A percentile compares a stretch with the other conserved stretches of the same genome.
Evolutionary conservation across 2,113 vertebrate genomes (phyloP).

Genomic region (Phalacrocorax aristotelis): DNA sequence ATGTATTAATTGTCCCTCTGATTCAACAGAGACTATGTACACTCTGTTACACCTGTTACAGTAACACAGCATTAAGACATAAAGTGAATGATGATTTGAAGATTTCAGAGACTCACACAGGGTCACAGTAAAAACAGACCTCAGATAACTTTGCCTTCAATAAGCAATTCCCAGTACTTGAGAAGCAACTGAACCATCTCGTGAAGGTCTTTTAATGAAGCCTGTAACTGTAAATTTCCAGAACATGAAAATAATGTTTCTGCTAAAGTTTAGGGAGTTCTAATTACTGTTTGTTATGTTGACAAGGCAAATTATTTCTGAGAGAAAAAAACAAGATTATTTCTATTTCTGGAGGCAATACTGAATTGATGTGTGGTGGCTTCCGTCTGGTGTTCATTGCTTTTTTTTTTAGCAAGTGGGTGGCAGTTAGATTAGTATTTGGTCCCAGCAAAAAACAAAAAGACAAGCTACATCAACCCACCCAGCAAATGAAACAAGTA

Average conservation of each 20-base stretch:
- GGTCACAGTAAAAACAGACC: not conserved
- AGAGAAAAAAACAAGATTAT: not conserved
- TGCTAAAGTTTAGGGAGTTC: not conserved
- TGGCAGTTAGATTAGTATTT: not conserved
- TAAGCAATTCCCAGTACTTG: not conserved
- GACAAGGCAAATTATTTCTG: not conserved
- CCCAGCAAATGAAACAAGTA: not conserved
- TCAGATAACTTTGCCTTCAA: not conserved
- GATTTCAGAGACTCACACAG: not conserved
- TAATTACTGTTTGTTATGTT: not conserved
- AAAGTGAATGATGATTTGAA: not conserved
- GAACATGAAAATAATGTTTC: not conserved
- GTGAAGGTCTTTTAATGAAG: not conserved
- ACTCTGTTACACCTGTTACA: not conserved
- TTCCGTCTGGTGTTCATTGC: not conserved
- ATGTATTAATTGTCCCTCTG: not conserved
- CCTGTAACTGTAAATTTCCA: not conserved
- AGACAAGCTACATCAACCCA: not conserved
- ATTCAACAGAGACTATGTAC: not conserved
- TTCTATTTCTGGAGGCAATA: not conserved
- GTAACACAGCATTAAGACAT: not conserved
- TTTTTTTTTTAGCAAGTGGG: not conserved
- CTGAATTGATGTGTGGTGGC: not conserved
- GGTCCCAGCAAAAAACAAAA: not conserved
- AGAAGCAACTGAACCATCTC: not conserved